Conservation (phyloP, 2,888 invertebrate genomes). For the Hyposoter dolosus region DNA sequence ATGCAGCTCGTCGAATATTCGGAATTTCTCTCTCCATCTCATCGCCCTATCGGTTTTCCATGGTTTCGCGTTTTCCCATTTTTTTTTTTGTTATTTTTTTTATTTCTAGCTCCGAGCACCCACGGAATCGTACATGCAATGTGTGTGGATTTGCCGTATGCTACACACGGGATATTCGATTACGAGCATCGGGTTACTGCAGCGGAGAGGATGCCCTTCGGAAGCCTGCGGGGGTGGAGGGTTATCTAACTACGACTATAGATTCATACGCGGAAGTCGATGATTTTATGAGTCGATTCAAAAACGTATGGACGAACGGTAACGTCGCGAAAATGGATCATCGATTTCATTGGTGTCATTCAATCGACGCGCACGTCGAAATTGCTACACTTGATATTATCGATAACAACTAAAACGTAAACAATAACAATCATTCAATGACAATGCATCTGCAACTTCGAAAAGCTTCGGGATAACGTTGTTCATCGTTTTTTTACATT, state of each 20-base stretch:
- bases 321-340: background rate
- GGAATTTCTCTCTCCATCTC: slow-evolving; percentile 57
- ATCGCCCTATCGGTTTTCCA: slow-evolving; percentile 56
- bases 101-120: slow-evolving; percentile 20
- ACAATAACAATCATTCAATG: background rate
- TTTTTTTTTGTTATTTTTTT: slow-evolving; percentile 33
- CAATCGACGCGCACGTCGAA: background rate
- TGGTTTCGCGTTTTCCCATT: slow-evolving; percentile 46
- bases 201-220: slow-evolving; percentile 31
- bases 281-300: background rate
- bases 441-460: background rate
- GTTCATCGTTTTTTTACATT: background rate
- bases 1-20: background rate
- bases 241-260: slow-evolving; percentile 35
- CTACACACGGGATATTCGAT: slow-evolving; percentile 64
- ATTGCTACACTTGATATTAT: background rate
- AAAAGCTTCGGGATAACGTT: background rate
- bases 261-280: slow-evolving; percentile 19
- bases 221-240: slow-evolving; percentile 42
- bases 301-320: background rate
- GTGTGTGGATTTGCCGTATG: slow-evolving; percentile 34
- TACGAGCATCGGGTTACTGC: slow-evolving; percentile 68
- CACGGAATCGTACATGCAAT: slow-evolving; percentile 35
- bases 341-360: background rate
- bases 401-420: background rate